Conservation (phyloP, 2,113 vertebrate genomes). For the Caranx melampygus region DNA sequence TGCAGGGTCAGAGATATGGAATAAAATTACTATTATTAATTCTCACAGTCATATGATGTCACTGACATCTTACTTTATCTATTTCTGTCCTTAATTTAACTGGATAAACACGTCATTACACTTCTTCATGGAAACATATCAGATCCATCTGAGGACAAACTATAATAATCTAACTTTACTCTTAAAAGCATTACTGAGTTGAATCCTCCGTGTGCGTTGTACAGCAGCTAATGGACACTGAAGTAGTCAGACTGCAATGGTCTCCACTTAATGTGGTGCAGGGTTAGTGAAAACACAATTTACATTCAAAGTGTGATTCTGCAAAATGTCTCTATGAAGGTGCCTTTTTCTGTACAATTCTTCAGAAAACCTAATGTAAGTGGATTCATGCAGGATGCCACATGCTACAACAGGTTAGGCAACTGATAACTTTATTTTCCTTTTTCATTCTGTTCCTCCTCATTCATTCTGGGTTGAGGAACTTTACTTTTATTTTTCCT, state of each 20-base stretch:
- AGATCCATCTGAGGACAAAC: neutral
- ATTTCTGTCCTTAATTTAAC: slow-evolving; percentile 4
- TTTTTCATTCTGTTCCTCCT: neutral
- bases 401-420: neutral
- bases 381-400: neutral
- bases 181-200: neutral
- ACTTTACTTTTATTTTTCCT: neutral
- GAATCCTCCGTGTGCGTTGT: neutral
- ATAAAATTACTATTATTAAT: slow-evolving; percentile 9
- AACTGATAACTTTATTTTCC: neutral
- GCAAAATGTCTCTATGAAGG: slow-evolving; percentile 5
- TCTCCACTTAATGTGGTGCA: slow-evolving; percentile 11
- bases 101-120: slow-evolving; percentile 27
- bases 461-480: neutral
- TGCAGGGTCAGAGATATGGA: neutral
- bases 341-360: neutral
- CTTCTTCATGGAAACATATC: slow-evolving; percentile 24
- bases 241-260: slow-evolving; percentile 9
- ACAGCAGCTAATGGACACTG: slow-evolving; percentile 1
- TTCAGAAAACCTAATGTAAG: neutral
- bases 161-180: neutral
- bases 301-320: neutral
- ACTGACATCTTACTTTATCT: neutral
- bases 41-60: neutral
- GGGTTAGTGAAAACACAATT: slow-evolving; percentile 14